Conservation (phyloP, 2,113 vertebrate species). For the Collichthys lucidus region DNA sequence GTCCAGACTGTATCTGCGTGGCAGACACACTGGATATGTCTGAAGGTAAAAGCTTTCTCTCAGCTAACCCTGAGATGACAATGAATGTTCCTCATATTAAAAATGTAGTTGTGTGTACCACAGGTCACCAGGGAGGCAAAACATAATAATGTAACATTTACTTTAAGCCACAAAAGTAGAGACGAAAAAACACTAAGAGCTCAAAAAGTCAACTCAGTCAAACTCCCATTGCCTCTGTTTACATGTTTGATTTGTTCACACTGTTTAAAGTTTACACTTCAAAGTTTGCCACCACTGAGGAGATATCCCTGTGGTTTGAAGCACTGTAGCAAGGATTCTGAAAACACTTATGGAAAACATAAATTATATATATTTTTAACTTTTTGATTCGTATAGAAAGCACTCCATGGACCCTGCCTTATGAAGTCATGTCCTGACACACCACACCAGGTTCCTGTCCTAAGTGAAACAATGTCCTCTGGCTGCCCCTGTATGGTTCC, state of each 20-base stretch:
- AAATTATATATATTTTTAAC: no score
- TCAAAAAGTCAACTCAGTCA: not conserved
- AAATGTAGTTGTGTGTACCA: slow-evolving; percentile 10
- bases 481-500: no score
- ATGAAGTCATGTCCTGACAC: not conserved
- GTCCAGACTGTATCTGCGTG: slow-evolving; percentile 1
- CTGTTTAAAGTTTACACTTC: not conserved
- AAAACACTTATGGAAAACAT: not conserved
- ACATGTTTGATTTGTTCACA: not conserved
- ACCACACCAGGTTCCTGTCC: no score
- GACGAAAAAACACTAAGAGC: not conserved
- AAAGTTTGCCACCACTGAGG: not conserved
- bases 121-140: not conserved
- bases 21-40: not conserved
- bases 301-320: not conserved
- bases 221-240: not conserved
- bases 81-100: slow-evolving; percentile 10
- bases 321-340: not conserved
- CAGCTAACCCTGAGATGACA: not conserved
- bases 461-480: no score
- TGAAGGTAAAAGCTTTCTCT: not conserved
- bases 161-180: not conserved
- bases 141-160: slow-evolving; percentile 15
- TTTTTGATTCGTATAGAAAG: not conserved
- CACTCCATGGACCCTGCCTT: not conserved